Conservation (phyloP, 2,888 invertebrate genomes). For the Lottia scabra region DNA sequence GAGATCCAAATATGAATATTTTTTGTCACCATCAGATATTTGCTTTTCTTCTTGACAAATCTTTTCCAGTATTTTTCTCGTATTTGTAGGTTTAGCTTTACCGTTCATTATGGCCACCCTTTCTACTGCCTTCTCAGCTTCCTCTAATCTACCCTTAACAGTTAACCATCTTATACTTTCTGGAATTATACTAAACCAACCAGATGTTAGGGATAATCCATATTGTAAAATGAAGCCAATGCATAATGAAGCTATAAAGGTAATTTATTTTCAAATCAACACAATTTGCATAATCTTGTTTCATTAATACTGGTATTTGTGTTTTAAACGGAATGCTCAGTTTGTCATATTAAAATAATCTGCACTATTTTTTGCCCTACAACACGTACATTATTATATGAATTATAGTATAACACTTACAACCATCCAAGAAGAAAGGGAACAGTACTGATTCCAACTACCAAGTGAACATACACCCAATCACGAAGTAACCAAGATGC, state of each 20-base stretch:
- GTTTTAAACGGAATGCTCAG: too few relatives aligned
- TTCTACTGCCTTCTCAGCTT: constrained; percentile 37
- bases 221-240: too few relatives aligned
- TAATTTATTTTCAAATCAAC: too few relatives aligned
- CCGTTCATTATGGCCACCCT: constrained; percentile 40
- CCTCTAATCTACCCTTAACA: constrained; percentile 33
- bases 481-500: constrained; percentile 37
- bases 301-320: too few relatives aligned
- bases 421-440: constrained; percentile 37
- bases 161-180: constrained; percentile 51
- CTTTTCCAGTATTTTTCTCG: constrained; percentile 12
- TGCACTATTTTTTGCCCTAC: too few relatives aligned
- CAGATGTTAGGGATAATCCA: too few relatives aligned
- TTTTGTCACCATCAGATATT: constrained; percentile 24
- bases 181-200: constrained; percentile 35
- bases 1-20: constrained; percentile 44
- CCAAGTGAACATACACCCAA: constrained; percentile 44
- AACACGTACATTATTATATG: too few relatives aligned
- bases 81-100: constrained; percentile 30
- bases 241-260: too few relatives aligned
- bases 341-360: too few relatives aligned
- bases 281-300: too few relatives aligned
- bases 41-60: constrained; percentile 24
- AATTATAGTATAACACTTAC: constrained; percentile 30
- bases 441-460: constrained; percentile 25